Evolutionary conservation across 2,888 invertebrate species (phyloP).

Genomic region (Tetrapedia diversipes): DNA sequence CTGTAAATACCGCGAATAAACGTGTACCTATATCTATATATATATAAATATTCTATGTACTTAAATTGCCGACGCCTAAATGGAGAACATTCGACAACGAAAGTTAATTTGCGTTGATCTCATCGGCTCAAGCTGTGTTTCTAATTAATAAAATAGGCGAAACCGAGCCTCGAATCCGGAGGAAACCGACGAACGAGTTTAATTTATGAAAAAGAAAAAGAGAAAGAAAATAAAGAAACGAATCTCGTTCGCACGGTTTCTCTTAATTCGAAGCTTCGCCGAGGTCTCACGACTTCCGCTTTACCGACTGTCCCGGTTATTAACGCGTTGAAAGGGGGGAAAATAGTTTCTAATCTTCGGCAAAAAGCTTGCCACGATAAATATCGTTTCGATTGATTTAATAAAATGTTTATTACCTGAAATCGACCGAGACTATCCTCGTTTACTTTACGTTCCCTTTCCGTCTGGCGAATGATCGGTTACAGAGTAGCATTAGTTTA

Average conservation of each 20-base stretch:
- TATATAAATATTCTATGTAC: slow-evolving; percentile 59
- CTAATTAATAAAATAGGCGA: slow-evolving; percentile 17
- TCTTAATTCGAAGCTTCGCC: neutral
- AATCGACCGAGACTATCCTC: slow-evolving; percentile 5
- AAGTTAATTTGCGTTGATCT: slow-evolving; percentile 62
- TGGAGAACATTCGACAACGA: slow-evolving; percentile 55
- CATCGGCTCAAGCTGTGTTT: slow-evolving; percentile 49
- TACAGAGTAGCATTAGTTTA: no score
- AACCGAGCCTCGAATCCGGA: slow-evolving; percentile 16
- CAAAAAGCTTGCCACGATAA: slow-evolving; percentile 51
- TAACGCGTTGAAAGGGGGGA: neutral
- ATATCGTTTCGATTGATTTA: slow-evolving; percentile 57
- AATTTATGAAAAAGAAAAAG: neutral
- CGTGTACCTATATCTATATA: slow-evolving; percentile 65
- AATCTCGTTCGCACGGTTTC: neutral
- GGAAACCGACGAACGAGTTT: neutral
- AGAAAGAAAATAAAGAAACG: neutral
- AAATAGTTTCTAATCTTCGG: slow-evolving; percentile 49
- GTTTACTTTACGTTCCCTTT: slow-evolving; percentile 11
- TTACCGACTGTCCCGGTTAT: slow-evolving; percentile 23
- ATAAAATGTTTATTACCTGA: slow-evolving; percentile 64
- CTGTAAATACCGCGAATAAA: slow-evolving; percentile 75
- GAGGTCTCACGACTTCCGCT: slow-evolving; percentile 13
- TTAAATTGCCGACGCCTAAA: slow-evolving; percentile 41
- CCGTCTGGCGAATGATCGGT: neutral